phyloP scores from a whole-genome alignment of 2,888 invertebrate genomes.

The Stenoptilia bipunctidactyla region DNA sequence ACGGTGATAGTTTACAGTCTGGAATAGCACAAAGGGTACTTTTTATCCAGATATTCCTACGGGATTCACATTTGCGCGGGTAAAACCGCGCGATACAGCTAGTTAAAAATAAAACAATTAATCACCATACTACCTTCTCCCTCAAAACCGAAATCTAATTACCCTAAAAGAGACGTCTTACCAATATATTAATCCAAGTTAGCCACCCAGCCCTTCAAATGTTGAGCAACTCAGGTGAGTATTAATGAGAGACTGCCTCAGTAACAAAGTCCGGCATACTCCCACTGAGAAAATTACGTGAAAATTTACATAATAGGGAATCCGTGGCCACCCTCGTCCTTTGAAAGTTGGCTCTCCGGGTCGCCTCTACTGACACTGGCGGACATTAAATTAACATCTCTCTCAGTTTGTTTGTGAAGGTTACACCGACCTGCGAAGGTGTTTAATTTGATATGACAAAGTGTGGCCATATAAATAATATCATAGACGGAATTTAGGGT shows the following conservation, averaged over 20 bases:
- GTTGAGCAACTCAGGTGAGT: slow-evolving; percentile 43
- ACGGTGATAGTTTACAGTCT: no score
- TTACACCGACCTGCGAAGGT: slow-evolving; percentile 27
- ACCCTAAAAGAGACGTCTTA: no score
- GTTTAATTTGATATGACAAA: slow-evolving; percentile 47
- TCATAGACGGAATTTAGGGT: no score
- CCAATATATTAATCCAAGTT: no score
- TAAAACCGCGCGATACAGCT: no score
- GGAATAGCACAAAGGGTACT: no score
- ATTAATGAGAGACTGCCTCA: slow-evolving; percentile 53
- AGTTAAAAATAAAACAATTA: no score
- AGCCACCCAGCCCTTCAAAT: slow-evolving; percentile 31
- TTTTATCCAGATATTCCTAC: no score
- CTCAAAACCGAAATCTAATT: no score
- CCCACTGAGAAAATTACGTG: slow-evolving; percentile 59
- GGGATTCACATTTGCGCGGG: no score
- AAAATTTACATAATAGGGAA: slow-evolving; percentile 70
- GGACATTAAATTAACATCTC: slow-evolving; percentile 67
- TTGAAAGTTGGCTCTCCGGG: slow-evolving; percentile 49
- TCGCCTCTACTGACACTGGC: slow-evolving; percentile 55
- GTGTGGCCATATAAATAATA: slow-evolving; percentile 9
- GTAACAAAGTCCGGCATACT: slow-evolving; percentile 58
- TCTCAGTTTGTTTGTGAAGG: slow-evolving; percentile 56
- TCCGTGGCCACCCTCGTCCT: slow-evolving; percentile 62
- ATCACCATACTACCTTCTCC: no score